These are phyloP conservation scores for Drosophila seguyi DNA, from an alignment of 1,140 invertebrate species.

Conservation along the genomic window DNA sequence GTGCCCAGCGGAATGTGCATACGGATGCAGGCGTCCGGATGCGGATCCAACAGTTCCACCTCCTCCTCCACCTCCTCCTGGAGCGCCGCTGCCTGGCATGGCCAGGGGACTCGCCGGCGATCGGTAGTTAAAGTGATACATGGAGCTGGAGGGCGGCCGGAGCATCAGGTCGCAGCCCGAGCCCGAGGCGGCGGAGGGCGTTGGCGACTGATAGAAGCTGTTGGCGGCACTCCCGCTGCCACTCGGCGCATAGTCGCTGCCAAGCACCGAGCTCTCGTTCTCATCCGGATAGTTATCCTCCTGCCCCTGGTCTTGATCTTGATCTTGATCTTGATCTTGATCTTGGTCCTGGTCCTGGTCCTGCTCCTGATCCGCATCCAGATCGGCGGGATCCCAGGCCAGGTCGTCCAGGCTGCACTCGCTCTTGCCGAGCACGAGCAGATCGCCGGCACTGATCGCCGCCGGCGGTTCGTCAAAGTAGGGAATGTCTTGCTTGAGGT, in stretches of 20 bases:
- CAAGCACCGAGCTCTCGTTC: slow-evolving; percentile 43
- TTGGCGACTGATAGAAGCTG: slow-evolving; percentile 68
- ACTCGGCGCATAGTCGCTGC: slow-evolving; percentile 55
- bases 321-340: slow-evolving; percentile 3
- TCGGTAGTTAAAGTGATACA: slow-evolving; percentile 64
- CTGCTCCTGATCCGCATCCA: slow-evolving; percentile 12
- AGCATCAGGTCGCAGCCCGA: slow-evolving; percentile 63
- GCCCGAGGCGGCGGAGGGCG: slow-evolving; percentile 42
- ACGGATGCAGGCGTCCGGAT: slow-evolving; percentile 42
- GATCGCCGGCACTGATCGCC: slow-evolving; percentile 11
- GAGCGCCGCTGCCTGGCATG: background rate
- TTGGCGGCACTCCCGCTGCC: slow-evolving; percentile 60
- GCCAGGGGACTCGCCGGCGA: slow-evolving; percentile 38
- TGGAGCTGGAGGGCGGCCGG: slow-evolving; percentile 64
- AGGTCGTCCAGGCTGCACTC: slow-evolving; percentile 41
- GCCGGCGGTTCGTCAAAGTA: slow-evolving; percentile 58
- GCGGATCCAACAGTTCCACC: background rate
- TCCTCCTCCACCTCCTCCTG: background rate
- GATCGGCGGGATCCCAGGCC: slow-evolving; percentile 24
- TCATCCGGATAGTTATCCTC: slow-evolving; percentile 69
- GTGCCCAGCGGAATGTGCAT: slow-evolving; percentile 63
- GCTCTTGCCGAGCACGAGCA: slow-evolving; percentile 31
- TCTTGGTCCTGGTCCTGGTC: slow-evolving; percentile 6
- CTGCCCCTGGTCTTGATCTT: slow-evolving; percentile 3
- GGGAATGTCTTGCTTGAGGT: slow-evolving; percentile 81